Conservation (phyloP, 2,888 invertebrate species). For the Chouioia cunea region DNA sequence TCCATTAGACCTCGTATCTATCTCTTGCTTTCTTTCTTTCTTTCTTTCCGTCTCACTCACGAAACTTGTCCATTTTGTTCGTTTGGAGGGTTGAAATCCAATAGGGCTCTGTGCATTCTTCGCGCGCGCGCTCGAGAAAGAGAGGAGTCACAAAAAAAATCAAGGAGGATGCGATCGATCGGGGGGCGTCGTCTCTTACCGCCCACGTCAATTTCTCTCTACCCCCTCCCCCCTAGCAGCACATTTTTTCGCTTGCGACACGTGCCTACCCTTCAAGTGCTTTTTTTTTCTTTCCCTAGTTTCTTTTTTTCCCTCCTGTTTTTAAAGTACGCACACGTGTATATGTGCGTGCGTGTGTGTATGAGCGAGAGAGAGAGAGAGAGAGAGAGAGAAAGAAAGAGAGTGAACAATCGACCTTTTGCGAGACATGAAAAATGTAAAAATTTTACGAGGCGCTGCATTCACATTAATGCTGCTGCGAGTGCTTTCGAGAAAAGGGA, state of each 20-base stretch:
- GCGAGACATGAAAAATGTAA: not conserved
- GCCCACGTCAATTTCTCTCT: slow-evolving; percentile 41
- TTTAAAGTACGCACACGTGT: not conserved
- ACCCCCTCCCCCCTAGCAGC: slow-evolving; percentile 29
- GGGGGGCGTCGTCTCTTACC: slow-evolving; percentile 34
- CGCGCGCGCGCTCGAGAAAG: slow-evolving; percentile 36
- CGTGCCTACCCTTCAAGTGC: not conserved
- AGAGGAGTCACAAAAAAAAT: slow-evolving; percentile 47
- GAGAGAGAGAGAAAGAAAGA: not conserved
- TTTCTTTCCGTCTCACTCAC: not conserved
- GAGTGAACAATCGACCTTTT: slow-evolving; percentile 7
- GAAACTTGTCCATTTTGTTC: not conserved
- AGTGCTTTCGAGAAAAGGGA: not conserved
- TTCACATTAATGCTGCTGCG: slow-evolving; percentile 4
- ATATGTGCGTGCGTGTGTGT: not conserved
- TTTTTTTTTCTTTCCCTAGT: slow-evolving; percentile 36
- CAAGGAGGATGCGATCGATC: slow-evolving; percentile 53
- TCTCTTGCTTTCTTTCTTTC: too few species aligned
- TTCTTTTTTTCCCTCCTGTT: slow-evolving; percentile 36
- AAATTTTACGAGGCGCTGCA: not conserved
- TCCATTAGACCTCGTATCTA: too few species aligned
- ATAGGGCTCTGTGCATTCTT: slow-evolving; percentile 42
- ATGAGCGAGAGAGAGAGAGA: not conserved
- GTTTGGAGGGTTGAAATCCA: slow-evolving; percentile 6
- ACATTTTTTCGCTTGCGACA: slow-evolving; percentile 28